Base-by-base conservation (phyloP, 2,113 vertebrate genomes). In the Drymodes brunneopygia region DNA sequence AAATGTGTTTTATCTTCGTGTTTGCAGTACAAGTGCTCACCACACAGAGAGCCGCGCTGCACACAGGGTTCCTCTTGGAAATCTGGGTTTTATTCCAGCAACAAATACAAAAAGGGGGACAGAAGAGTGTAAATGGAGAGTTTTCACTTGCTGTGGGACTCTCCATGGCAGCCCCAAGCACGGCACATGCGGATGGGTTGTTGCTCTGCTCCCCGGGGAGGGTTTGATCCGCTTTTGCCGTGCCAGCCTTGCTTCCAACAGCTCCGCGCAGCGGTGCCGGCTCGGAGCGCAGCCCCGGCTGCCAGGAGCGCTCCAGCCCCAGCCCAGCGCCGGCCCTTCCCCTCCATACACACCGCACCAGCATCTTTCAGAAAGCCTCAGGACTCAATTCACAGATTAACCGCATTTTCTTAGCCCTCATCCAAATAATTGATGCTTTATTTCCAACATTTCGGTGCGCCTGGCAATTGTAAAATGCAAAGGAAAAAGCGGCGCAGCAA, bases 211-310 rank as follows among this genome's bases (percentile, higher is more conserved):
- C 60, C 53, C 33, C 24, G 27, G 62, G 62, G n/a, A n/a, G n/a
- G 71, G 11, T 86, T 93, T 51, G 5, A 70, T 56, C 48, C 44
- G 56, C 47, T 58, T 50, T 57, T 19, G 22, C 51, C 66, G 31
- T 51, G 31, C 29, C 62, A 18, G 58, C 3, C 5, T 38, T 0
- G 7, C 66, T 95, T 44, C 92, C 97, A 36, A 92, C 33, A 97
- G 97, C 94, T 94, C 94, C 90, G 16, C 97, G 31, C 96, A 94
- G 97, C 28, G 88, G 96, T 44, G 91, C 78, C 3, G 10, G 44
- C 73, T 66, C 23, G 4, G 86, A 92, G 70, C 87, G 5, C 90
- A 88, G 74, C 70, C 51, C 77, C 18, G 2, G 1, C 86, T 61
- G 88, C 56, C 12, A 3, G 80, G 10, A 31, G 1, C 0, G 25